Conservation (phyloP, 2,888 invertebrate species). For the Mongoloraphidia duomilia region DNA sequence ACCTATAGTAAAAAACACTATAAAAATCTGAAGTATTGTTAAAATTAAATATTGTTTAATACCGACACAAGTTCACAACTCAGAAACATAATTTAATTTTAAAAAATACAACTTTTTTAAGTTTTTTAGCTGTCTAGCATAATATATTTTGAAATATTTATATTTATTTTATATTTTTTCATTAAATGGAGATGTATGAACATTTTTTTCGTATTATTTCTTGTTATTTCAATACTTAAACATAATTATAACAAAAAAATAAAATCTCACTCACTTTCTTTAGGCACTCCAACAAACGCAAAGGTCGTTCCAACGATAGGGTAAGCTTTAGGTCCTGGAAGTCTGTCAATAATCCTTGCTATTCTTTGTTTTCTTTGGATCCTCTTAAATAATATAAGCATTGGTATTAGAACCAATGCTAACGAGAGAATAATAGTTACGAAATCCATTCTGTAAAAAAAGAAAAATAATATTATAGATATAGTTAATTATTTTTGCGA, state of each 20-base stretch:
- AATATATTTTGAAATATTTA: too few relatives aligned
- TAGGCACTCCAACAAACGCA: slow-evolving; percentile 9
- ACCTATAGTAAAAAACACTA: too few relatives aligned
- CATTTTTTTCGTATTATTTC: not conserved
- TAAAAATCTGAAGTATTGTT: too few relatives aligned
- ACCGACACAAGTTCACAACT: too few relatives aligned
- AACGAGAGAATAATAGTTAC: slow-evolving; percentile 7
- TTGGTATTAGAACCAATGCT: slow-evolving; percentile 6
- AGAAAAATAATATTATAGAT: not conserved
- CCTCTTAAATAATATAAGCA: slow-evolving; percentile 4
- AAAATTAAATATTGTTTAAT: too few relatives aligned
- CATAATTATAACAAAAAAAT: too few relatives aligned
- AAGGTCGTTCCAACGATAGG: slow-evolving; percentile 16
- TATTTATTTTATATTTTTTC: too few relatives aligned
- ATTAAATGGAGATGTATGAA: too few relatives aligned
- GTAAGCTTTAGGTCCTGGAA: slow-evolving; percentile 12
- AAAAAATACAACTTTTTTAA: too few relatives aligned
- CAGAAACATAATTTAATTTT: too few relatives aligned
- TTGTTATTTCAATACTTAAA: too few relatives aligned
- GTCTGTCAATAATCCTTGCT: slow-evolving; percentile 7
- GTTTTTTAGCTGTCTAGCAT: too few relatives aligned
- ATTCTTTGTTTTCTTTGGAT: not conserved
- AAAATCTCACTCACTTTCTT: slow-evolving; percentile 11
- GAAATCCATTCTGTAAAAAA: slow-evolving; percentile 7
- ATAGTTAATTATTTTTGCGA: not conserved